phyloP scores from a whole-genome alignment of 2,113 vertebrate genomes.

The Dissostichus mawsoni region DNA sequence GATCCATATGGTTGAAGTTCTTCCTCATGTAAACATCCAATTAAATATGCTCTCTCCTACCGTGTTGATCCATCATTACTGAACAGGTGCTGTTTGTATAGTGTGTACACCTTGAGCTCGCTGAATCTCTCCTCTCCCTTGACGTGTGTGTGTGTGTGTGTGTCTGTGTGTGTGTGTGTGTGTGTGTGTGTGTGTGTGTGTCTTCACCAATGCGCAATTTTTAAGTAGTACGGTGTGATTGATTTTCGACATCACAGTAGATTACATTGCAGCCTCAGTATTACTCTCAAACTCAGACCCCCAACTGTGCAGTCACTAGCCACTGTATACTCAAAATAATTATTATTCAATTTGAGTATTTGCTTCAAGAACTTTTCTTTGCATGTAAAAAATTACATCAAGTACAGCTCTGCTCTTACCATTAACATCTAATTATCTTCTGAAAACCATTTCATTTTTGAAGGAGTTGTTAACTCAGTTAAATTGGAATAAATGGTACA shows the following conservation, averaged over 20 bases:
- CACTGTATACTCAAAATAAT: too few species aligned
- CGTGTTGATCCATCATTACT: constrained; percentile 72
- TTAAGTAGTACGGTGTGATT: constrained; percentile 37
- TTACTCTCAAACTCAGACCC: not conserved
- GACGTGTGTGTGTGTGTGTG: not conserved
- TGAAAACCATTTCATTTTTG: not conserved
- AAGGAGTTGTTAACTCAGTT: not conserved
- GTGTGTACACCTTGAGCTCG: constrained; percentile 46
- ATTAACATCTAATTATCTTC: too few species aligned
- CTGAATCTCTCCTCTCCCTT: constrained; percentile 33
- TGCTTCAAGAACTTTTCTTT: too few species aligned
- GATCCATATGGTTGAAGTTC: constrained; percentile 70
- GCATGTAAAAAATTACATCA: too few species aligned
- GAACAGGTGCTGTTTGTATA: constrained; percentile 75
- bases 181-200: constrained; percentile 17
- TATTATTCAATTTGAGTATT: too few species aligned
- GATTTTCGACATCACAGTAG: constrained; percentile 57
- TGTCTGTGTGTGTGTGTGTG: constrained; percentile 3
- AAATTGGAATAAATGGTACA: not conserved
- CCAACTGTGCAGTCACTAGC: too few species aligned
- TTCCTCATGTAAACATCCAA: constrained; percentile 75
- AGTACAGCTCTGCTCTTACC: too few species aligned
- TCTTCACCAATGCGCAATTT: constrained; percentile 17
- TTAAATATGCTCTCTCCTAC: constrained; percentile 67
- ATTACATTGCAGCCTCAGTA: constrained; percentile 56